phyloP scores from a whole-genome alignment of 2,888 invertebrate genomes.

The Argynnis bischoffii region DNA sequence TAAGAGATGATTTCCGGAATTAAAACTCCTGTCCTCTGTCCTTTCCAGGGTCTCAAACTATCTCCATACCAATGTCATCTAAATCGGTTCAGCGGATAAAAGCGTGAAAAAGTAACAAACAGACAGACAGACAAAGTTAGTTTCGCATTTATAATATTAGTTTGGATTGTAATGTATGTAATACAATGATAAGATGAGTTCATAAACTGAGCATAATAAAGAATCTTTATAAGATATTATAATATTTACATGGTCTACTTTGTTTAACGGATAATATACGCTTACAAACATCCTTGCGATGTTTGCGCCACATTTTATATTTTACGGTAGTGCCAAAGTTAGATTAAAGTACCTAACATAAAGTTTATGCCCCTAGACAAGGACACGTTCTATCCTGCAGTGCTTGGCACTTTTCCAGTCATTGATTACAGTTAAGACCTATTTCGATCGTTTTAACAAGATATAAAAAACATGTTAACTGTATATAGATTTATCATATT shows the following conservation, averaged over 20 bases:
- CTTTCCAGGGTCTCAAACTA: too few relatives aligned
- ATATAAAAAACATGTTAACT: neutral
- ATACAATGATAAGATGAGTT: too few relatives aligned
- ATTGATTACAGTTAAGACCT: slow-evolving; percentile 16
- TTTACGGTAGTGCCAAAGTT: slow-evolving; percentile 62
- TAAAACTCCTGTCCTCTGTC: too few relatives aligned
- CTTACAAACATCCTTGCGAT: slow-evolving; percentile 39
- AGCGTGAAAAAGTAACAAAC: too few relatives aligned
- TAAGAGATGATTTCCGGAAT: too few relatives aligned
- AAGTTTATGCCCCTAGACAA: slow-evolving; percentile 46
- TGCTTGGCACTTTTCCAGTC: slow-evolving; percentile 36
- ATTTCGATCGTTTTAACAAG: slow-evolving; percentile 8
- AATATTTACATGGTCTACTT: neutral
- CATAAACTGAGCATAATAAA: too few relatives aligned
- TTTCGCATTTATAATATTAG: too few relatives aligned
- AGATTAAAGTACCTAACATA: slow-evolving; percentile 43
- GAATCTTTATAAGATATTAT: too few relatives aligned
- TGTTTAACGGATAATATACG: neutral
- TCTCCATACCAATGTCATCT: too few relatives aligned
- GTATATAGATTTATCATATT: neutral
- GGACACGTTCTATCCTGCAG: slow-evolving; percentile 30
- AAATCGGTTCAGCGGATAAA: too few relatives aligned
- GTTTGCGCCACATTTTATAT: slow-evolving; percentile 50
- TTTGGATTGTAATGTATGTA: too few relatives aligned
- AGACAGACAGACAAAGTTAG: too few relatives aligned